Evolutionary conservation across 2,113 vertebrate genomes (phyloP), one percentile per base, ranked within the genome.

Genomic region (Typhlomys cinereus): DNA sequence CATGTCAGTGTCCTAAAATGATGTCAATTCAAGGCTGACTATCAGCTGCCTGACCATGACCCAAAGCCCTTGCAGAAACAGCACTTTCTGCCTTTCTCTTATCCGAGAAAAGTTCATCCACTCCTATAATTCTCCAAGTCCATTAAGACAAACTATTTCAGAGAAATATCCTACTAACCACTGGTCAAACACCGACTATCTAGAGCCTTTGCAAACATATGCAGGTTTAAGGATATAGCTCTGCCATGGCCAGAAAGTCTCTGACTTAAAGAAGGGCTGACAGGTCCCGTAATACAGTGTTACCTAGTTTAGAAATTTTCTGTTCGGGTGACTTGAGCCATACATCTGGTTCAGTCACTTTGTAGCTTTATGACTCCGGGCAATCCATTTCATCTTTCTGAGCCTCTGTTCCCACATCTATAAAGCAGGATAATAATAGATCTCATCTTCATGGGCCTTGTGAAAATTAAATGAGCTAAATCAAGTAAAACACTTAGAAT

Each of bases 371-470:
- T 88, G 64, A 71, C 81, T 92, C 75, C 36, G 7, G 27, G 41
- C 9, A 82, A 70, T 74, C 71, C 54, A 62, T 14, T 94, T 76
- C 36, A 71, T 84, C 7, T 87, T 61, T 84, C 67, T 89, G 34
- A 89, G 67, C 44, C 76, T 95, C 31, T 64, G 31, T 95, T 94
- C 14, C 31, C 82, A 88, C 11, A 3, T 89, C 75, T 39, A 18
- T 93, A 84, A 92, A 90, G 57, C 20, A 7, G 31, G 44, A 81
- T 76, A 83, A 86, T 79, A 84, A 89, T 12, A 88, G 36, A 90
- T 36, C 2, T 25, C 39, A 36, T 69, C 50, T 64, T 67, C 74
- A 34, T 31, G 36, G 5, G 39, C 36, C 4, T 54, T 71, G 2
- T 74, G 85, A 88, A 71, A 85, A 89, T 23, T 64, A 73, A 86